Evolutionary conservation across 2,888 invertebrate species (phyloP).

Genomic region (Pristionchus maxplancki): DNA sequence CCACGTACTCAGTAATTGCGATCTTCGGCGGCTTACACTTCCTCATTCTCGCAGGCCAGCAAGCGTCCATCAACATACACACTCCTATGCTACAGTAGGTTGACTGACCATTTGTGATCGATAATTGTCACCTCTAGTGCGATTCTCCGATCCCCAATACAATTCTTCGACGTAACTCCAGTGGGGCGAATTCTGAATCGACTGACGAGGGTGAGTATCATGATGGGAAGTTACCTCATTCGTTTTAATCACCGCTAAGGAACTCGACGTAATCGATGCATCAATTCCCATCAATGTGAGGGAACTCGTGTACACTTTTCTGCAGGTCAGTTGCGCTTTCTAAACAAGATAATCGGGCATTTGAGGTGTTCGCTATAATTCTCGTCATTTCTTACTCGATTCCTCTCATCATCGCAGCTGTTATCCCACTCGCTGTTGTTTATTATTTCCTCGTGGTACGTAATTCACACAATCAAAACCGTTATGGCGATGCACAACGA

Average conservation of each 20-base stretch:
- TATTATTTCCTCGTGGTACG: slow-evolving; percentile 66
- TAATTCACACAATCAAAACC: no score
- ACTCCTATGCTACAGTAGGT: slow-evolving; percentile 64
- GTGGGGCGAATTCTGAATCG: slow-evolving; percentile 77
- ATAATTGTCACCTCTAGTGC: slow-evolving; percentile 24
- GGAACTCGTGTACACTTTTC: slow-evolving; percentile 55
- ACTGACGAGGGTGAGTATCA: slow-evolving; percentile 58
- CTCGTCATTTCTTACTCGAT: slow-evolving; percentile 60
- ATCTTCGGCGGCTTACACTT: slow-evolving; percentile 59
- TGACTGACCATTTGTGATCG: not conserved
- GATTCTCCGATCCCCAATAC: slow-evolving; percentile 74
- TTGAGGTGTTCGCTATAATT: slow-evolving; percentile 57
- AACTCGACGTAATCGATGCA: slow-evolving; percentile 71
- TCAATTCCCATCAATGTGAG: slow-evolving; percentile 63
- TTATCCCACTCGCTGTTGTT: slow-evolving; percentile 62
- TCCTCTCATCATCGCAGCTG: slow-evolving; percentile 64
- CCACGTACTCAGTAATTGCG: not conserved
- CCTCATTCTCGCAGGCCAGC: slow-evolving; percentile 57
- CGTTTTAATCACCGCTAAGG: no score
- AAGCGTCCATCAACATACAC: slow-evolving; percentile 70
- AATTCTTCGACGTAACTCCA: slow-evolving; percentile 78
- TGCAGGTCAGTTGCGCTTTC: slow-evolving; percentile 50
- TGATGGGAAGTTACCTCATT: not conserved
- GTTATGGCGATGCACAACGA: not conserved
- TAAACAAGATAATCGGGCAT: not conserved